Evolutionary conservation across 37 sponge, comb jelly and placozoan species (phyloP), one percentile per base, ranked within the genome.

Genomic region (Bolinopsis microptera): DNA sequence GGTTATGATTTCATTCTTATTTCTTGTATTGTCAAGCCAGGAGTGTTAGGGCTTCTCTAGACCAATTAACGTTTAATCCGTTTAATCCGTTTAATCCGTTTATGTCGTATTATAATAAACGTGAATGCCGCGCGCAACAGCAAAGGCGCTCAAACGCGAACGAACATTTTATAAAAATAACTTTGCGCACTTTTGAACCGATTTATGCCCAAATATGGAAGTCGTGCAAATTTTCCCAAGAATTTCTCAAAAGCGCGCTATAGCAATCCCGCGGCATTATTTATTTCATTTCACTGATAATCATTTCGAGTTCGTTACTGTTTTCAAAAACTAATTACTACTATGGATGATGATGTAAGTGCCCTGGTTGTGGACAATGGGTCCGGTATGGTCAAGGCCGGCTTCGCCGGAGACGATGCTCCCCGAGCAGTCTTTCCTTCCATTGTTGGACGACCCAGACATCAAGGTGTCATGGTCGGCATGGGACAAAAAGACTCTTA

Each of bases 401-500:
- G 99, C 48, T 99, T 99, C 93, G 99, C 99, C 80, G 99, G 99
- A 92, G 99, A 99, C 83, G 99, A 99, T 93, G 99, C 99, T 93
- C 99, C 99, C 69, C 95, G 99, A 28, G 99, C 99, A 68, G 99
- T 99, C 93, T 99, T 99, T 94, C 99, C 99, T 35, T 97, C 98
- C 94, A 99, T 99, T 95, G 99, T 99, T 32, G 99, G 99, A 26
- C 96, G 99, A 72, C 99, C 99, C 88, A 96, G 99, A 37, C 99
- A 99, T 76, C 99, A 99, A 94, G 99, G 99, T 32, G 97, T 99
- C 74, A 99, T 99, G 99, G 99, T 99, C 38, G 99, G 99, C 77
- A 99, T 99, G 99, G 99, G 99, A 68, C 99, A 99, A 96, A 99
- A 99, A 96, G 99, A 99, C 90, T 97, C 97, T 68, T 99, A 99